Evolutionary conservation across 92 coral and sea anemone genomes (phyloP).

Genomic region (Muricea muricata): DNA sequence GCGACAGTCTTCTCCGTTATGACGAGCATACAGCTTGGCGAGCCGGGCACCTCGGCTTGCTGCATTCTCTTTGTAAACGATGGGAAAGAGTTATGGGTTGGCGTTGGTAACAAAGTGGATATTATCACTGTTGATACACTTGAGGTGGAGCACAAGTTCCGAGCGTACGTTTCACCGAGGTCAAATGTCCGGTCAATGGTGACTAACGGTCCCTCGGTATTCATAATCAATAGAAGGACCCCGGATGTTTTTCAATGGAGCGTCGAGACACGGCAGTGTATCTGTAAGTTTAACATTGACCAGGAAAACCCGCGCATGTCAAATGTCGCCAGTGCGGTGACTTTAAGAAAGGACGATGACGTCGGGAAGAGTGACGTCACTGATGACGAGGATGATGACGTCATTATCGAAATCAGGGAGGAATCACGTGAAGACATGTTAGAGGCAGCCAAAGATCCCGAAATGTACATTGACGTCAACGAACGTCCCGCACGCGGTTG

Average conservation of each 20-base stretch:
- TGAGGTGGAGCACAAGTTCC: conserved; percentile 75
- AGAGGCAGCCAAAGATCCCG: neutral
- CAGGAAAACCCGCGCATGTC: conserved; percentile 69
- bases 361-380: neutral
- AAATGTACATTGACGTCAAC: conserved; percentile 23
- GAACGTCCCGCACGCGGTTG: neutral
- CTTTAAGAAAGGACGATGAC: neutral
- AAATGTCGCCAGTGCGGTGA: conserved; percentile 52
- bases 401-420: neutral
- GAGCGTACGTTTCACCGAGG: conserved; percentile 80
- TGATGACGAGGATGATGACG: neutral
- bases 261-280: conserved; percentile 74
- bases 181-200: conserved; percentile 92
- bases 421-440: neutral
- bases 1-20: conserved; percentile 68
- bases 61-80: conserved; percentile 78
- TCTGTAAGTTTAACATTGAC: conserved; percentile 80
- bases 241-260: conserved; percentile 87
- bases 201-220: conserved; percentile 77
- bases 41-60: conserved; percentile 83
- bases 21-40: conserved; percentile 80
- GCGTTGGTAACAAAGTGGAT: conserved; percentile 86
- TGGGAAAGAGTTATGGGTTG: conserved; percentile 85
- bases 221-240: conserved; percentile 88
- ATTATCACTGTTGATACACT: conserved; percentile 73